Conservation (phyloP, 1,140 invertebrate species). For the Lordiphosa clarofinis region DNA sequence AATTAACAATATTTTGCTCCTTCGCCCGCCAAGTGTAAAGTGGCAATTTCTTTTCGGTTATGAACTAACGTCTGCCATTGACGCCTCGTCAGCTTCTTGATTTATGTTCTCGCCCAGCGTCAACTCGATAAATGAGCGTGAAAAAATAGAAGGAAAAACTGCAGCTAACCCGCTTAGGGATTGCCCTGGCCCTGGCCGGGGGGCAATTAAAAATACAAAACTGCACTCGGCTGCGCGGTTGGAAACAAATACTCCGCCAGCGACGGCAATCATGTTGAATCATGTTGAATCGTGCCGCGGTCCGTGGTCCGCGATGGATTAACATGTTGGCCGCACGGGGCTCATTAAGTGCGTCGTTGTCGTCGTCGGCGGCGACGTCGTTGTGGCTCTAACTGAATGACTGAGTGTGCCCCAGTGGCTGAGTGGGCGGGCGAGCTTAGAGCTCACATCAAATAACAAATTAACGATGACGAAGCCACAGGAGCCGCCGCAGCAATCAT, state of each 20-base stretch:
- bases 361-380: slow-evolving; percentile 20
- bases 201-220: slow-evolving; percentile 51
- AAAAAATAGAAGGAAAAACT: slow-evolving; percentile 20
- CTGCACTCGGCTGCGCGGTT: slow-evolving; percentile 27
- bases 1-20: not conserved
- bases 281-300: slow-evolving; percentile 24
- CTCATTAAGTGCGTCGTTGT: slow-evolving; percentile 66
- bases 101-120: slow-evolving; percentile 37
- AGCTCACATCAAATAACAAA: slow-evolving; percentile 63
- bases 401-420: slow-evolving; percentile 49
- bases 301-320: slow-evolving; percentile 49
- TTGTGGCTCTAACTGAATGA: slow-evolving; percentile 39
- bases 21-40: slow-evolving; percentile 8
- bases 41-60: slow-evolving; percentile 34
- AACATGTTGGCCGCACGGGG: slow-evolving; percentile 69
- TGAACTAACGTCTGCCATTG: slow-evolving; percentile 40
- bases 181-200: slow-evolving; percentile 10
- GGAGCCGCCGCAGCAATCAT: slow-evolving; percentile 31
- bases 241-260: slow-evolving; percentile 52
- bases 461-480: slow-evolving; percentile 50
- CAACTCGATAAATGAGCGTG: slow-evolving; percentile 41
- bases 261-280: slow-evolving; percentile 33
- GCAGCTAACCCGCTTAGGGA: slow-evolving; percentile 22
- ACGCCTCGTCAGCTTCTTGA: slow-evolving; percentile 64
- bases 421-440: slow-evolving; percentile 32